A percentile compares a stretch with the other conserved stretches of the same genome.
phyloP scores from a whole-genome alignment of 2,888 invertebrate species.

The Caenorhabditis sp. region DNA sequence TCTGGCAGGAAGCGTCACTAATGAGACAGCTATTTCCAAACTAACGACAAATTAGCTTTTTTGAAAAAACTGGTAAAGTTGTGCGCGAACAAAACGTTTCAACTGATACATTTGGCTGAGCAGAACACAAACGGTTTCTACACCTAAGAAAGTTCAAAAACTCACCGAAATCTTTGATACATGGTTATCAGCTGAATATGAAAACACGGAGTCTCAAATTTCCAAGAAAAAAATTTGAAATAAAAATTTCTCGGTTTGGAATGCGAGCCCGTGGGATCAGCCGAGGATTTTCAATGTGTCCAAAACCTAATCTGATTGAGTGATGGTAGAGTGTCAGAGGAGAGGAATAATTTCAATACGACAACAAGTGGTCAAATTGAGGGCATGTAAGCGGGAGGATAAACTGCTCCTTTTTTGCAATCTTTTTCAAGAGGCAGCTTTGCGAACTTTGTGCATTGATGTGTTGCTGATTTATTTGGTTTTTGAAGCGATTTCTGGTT shows the following conservation, averaged over 20 bases:
- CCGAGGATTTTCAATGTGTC: conserved; percentile 40
- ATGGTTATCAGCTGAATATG: background rate
- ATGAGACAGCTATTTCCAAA: conserved; percentile 16
- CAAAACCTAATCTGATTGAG: conserved; percentile 53
- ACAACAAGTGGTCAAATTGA: conserved; percentile 64
- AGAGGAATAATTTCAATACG: conserved; percentile 56
- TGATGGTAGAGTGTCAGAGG: conserved; percentile 26
- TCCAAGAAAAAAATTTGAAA: background rate
- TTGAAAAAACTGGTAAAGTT: background rate
- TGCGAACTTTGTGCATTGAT: conserved; percentile 55
- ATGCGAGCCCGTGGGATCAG: conserved; percentile 8
- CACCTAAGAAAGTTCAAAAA: background rate
- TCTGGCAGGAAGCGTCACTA: conserved; percentile 19
- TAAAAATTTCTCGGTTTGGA: conserved; percentile 7
- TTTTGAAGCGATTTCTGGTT: conserved; percentile 16
- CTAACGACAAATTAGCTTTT: conserved; percentile 14
- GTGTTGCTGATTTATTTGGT: conserved; percentile 6
- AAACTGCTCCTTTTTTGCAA: conserved; percentile 1
- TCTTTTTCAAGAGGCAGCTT: background rate
- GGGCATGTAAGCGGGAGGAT: conserved; percentile 32
- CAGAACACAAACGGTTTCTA: background rate
- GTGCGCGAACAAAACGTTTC: background rate
- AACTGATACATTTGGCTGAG: too few species aligned
- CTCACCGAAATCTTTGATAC: conserved; percentile 57
- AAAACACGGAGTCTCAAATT: background rate